Conservation (phyloP, 2,113 vertebrate species). For the Loxodonta africana region DNA sequence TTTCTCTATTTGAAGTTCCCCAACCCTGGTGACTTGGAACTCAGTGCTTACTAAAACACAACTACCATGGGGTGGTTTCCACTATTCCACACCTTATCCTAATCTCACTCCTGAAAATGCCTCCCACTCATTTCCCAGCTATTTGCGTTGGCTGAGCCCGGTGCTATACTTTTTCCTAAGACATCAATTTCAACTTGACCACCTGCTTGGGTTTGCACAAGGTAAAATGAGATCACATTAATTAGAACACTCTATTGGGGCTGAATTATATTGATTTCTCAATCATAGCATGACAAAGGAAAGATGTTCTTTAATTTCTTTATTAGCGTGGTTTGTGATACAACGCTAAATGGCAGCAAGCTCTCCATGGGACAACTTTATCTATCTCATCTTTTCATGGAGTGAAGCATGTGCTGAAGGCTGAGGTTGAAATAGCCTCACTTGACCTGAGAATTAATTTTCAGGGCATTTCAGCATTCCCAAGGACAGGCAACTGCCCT, state of each 20-base stretch:
- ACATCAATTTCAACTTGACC: neutral
- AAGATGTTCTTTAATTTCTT: slow-evolving; percentile 64
- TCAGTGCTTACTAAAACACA: neutral
- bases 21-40: neutral
- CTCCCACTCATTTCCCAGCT: neutral
- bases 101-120: neutral
- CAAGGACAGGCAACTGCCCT: neutral
- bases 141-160: neutral
- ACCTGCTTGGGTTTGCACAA: slow-evolving; percentile 36
- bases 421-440: neutral
- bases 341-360: neutral
- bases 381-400: neutral
- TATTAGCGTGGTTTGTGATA: neutral
- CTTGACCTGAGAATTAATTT: neutral
- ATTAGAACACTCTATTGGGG: slow-evolving; percentile 49
- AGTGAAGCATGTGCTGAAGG: neutral
- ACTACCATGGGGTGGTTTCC: neutral
- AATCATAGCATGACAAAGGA: slow-evolving; percentile 23
- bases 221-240: slow-evolving; percentile 39
- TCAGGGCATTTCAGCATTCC: neutral
- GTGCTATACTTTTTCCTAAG: neutral
- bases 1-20: neutral
- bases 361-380: neutral
- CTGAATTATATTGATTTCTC: slow-evolving; percentile 61
- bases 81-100: neutral